Percentiles rank a stretch among this genome's conserved stretches.
phyloP scores from a whole-genome alignment of 2,888 invertebrate genomes.

The Apamea crenata region DNA sequence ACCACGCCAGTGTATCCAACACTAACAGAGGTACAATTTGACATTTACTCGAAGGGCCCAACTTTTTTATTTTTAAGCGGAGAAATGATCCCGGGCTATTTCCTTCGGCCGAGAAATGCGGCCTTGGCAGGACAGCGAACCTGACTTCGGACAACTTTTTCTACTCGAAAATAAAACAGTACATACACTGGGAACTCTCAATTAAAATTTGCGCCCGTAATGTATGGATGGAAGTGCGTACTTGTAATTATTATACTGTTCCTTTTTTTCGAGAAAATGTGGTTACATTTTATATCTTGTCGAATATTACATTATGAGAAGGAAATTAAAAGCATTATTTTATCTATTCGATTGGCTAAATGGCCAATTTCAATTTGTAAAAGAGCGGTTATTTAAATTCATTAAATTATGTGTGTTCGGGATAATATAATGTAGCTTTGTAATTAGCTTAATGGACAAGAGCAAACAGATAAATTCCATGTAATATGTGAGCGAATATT shows the following conservation, averaged over 20 bases:
- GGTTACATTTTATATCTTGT: constrained; percentile 17
- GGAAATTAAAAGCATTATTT: constrained; percentile 36
- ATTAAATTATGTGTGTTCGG: constrained; percentile 11
- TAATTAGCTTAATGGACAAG: constrained; percentile 15
- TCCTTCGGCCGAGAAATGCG: constrained; percentile 83
- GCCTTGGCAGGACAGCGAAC: constrained; percentile 85
- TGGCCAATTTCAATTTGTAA: constrained; percentile 34
- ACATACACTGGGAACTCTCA: constrained; percentile 49
- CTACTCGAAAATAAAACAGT: constrained; percentile 69
- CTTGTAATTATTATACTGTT: constrained; percentile 33
- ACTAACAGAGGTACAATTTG: constrained; percentile 66
- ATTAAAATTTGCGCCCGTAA: constrained; percentile 61
- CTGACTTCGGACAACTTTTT: constrained; percentile 71
- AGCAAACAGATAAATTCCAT: not conserved
- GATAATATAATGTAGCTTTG: not conserved
- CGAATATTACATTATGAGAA: constrained; percentile 22
- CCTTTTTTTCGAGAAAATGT: constrained; percentile 21
- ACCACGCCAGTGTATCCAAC: constrained; percentile 31
- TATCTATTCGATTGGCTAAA: constrained; percentile 15
- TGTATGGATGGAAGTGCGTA: constrained; percentile 25
- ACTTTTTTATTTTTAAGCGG: constrained; percentile 77
- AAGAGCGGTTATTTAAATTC: constrained; percentile 22
- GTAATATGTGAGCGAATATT: constrained; percentile 6
- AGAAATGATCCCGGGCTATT: constrained; percentile 86
- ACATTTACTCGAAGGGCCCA: constrained; percentile 70